Percentiles rank a stretch among this genome's conserved stretches.
Conservation (phyloP, 2,888 invertebrate genomes). For the Zeuzera pyrina region DNA sequence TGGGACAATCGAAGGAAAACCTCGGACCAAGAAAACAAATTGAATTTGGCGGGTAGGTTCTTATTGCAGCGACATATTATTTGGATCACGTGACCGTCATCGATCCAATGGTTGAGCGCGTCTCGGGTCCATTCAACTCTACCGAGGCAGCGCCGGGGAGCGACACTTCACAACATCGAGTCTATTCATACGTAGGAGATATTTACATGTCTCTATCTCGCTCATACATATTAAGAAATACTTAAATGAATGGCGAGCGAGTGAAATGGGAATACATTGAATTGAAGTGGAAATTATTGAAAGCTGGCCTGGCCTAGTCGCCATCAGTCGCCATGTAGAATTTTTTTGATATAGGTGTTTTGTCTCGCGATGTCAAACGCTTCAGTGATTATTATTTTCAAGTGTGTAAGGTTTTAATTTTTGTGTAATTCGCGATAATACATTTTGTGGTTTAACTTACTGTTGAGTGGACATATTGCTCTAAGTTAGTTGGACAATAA, state of each 20-base stretch:
- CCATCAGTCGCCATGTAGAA: conserved; percentile 68
- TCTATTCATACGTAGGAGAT: conserved; percentile 69
- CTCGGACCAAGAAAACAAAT: conserved; percentile 15
- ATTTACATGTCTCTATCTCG: conserved; percentile 59
- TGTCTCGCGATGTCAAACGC: conserved; percentile 66
- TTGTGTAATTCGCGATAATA: conserved; percentile 46
- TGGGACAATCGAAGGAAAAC: not conserved
- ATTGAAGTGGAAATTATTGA: conserved; percentile 71
- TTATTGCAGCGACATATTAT: conserved; percentile 35
- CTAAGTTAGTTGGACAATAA: conserved; percentile 47
- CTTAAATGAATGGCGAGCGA: conserved; percentile 68
- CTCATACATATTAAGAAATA: conserved; percentile 60
- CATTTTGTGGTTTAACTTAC: too few species aligned
- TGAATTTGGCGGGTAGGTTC: conserved; percentile 35
- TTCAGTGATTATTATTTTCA: conserved; percentile 68
- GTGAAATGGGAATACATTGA: conserved; percentile 64
- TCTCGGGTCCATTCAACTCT: conserved; percentile 74
- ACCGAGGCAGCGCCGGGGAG: conserved; percentile 41
- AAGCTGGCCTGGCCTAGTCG: conserved; percentile 62
- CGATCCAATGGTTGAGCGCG: conserved; percentile 73
- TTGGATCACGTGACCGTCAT: conserved; percentile 66
- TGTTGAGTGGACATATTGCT: conserved; percentile 39
- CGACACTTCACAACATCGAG: conserved; percentile 64
- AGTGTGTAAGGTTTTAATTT: conserved; percentile 54
- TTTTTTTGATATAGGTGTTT: conserved; percentile 72